These are phyloP conservation scores for Pseudomyrmex concolor DNA, from an alignment of 1,140 invertebrate genomes.

Conservation along the genomic window DNA sequence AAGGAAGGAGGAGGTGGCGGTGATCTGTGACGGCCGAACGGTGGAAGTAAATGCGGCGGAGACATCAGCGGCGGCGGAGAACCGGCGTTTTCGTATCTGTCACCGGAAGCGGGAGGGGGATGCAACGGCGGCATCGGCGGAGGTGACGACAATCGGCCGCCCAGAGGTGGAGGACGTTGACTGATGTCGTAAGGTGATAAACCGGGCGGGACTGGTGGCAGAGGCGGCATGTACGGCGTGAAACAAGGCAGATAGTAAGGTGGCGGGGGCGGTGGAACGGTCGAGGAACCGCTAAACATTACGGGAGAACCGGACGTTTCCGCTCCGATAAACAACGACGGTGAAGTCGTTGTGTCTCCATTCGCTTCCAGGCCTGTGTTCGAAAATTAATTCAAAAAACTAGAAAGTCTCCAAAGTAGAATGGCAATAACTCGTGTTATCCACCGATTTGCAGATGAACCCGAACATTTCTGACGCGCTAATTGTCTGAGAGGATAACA, in stretches of 20 bases:
- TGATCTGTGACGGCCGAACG: conserved; percentile 73
- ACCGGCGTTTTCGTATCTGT: conserved; percentile 72
- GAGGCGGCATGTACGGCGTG: conserved; percentile 79
- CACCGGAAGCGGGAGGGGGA: conserved; percentile 60
- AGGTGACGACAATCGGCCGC: conserved; percentile 88
- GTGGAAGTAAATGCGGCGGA: conserved; percentile 73
- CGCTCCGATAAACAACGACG: conserved; percentile 83
- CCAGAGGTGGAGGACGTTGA: conserved; percentile 87
- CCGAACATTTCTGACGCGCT: conserved; percentile 11
- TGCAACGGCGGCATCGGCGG: conserved; percentile 82
- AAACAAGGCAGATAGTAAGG: conserved; percentile 84
- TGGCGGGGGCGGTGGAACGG: conserved; percentile 82
- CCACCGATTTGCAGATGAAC: conserved; percentile 17
- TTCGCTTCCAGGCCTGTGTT: conserved; percentile 84
- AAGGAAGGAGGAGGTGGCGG: conserved; percentile 72
- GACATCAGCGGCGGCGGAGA: conserved; percentile 78
- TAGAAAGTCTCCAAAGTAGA: conserved; percentile 26
- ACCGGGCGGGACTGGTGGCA: conserved; percentile 70
- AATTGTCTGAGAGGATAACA: background rate
- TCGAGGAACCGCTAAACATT: conserved; percentile 82
- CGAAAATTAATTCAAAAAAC: conserved; percentile 72
- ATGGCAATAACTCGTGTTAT: background rate
- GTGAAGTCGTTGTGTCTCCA: conserved; percentile 84
- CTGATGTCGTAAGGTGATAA: conserved; percentile 83
- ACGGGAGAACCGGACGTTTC: conserved; percentile 85